Base-by-base conservation (phyloP, 2,113 vertebrate genomes). In the Austrofundulus limnaeus region DNA sequence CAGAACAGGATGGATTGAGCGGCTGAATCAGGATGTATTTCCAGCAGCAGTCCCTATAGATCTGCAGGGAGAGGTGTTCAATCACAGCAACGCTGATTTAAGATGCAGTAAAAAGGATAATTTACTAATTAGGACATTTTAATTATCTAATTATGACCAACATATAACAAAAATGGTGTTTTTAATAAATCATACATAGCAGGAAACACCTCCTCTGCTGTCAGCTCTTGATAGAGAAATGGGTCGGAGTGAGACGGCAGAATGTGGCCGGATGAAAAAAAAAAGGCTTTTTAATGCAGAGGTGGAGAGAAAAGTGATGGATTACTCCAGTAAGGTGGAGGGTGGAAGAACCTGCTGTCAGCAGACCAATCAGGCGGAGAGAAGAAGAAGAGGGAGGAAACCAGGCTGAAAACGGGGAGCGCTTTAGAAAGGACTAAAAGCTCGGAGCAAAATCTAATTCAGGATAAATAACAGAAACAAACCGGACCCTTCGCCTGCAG, bases 1-100 rank as follows among this genome's bases (percentile, higher is more conserved):
- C 72, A 64, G 68, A 64, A 31, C 14, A 16, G 56, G 19, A n/a
- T 23, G 19, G 46, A 66, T 55, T 21, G 72, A 83, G 70, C 5
- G 62, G 72, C 81, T 78, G 77, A 75, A 67, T 80, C 73, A 76
- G 83, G 80, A 57, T 56, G 62, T 67, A 38, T 13, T 23, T 75
- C 39, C 46, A 21, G n/a, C 50, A 69, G 50, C 66, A 17, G 45
- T 45, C 62, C 43, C 46, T 63, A 42, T 8, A 34, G 47, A 47
- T 61, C 11, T 75, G 80, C 75, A 47, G 67, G n/a, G 49, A 50
- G 25, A 61, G 57, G 25, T 41, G 71, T 79, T 51, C 65, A 61
- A 45, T 71, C 72, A 52, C 28, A 34, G 28, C 17, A 1, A 43
- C 43, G 56, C 31, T 34, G 31, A 34, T 34, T 34, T 34, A 34